Percentiles rank a stretch among this genome's conserved stretches.
phyloP scores from a whole-genome alignment of 2,888 invertebrate genomes.

The Syrphus vitripennis region DNA sequence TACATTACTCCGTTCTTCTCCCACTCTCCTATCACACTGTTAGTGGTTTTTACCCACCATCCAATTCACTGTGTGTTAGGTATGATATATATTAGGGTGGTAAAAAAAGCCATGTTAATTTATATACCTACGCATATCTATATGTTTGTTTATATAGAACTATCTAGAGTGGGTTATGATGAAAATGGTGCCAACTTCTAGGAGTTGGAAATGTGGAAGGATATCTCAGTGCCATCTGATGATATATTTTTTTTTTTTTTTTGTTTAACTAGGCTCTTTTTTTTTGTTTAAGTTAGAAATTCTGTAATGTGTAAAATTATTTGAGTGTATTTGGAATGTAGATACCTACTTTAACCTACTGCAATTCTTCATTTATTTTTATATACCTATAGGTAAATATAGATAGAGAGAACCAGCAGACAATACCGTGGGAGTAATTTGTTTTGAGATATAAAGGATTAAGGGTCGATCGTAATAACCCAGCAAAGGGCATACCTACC shows the following conservation, averaged over 20 bases:
- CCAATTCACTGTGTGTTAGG: not conserved
- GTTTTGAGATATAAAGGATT: conserved; percentile 40
- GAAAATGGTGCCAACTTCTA: conserved; percentile 56
- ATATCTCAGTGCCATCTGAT: conserved; percentile 61
- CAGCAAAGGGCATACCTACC: not conserved
- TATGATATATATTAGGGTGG: conserved; percentile 20
- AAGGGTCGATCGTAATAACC: conserved; percentile 54
- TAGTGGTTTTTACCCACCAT: conserved; percentile 28
- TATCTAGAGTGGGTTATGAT: conserved; percentile 1
- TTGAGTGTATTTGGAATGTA: conserved; percentile 5
- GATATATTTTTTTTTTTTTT: conserved; percentile 20
- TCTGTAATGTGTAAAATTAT: not conserved
- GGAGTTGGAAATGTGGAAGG: conserved; percentile 1
- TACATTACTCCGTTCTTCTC: conserved; percentile 40
- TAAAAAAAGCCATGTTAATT: conserved; percentile 44
- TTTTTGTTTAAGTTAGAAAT: not conserved
- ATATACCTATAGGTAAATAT: not conserved
- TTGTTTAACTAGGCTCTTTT: not conserved
- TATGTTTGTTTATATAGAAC: not conserved
- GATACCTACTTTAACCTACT: conserved; percentile 45
- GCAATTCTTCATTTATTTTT: conserved; percentile 54
- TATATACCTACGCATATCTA: not conserved
- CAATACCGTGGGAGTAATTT: conserved; percentile 27
- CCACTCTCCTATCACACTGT: not conserved
- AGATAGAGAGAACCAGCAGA: conserved; percentile 6